Evolutionary conservation across 2,888 invertebrate genomes (phyloP).

Genomic region (Lobophora halterata): DNA sequence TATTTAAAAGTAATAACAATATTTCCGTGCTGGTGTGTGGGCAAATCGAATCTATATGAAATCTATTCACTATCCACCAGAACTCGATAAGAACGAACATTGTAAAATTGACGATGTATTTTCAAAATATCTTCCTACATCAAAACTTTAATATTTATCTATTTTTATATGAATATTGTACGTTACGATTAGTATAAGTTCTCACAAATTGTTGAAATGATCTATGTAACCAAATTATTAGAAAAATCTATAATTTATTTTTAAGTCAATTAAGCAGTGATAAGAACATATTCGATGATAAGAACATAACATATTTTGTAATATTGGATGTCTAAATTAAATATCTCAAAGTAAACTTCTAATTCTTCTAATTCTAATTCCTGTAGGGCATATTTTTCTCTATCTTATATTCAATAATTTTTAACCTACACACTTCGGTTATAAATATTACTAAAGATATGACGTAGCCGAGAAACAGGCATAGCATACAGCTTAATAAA

Average conservation of each 20-base stretch:
- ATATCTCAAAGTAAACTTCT: slow-evolving; percentile 16
- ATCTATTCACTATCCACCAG: too few relatives aligned
- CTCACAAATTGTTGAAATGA: slow-evolving; percentile 5
- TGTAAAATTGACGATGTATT: too few relatives aligned
- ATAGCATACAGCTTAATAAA: slow-evolving; percentile 52
- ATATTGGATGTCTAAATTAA: slow-evolving; percentile 38
- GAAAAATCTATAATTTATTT: slow-evolving; percentile 2
- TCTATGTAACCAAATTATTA: slow-evolving; percentile 5
- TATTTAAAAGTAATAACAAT: too few relatives aligned
- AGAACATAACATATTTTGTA: slow-evolving; percentile 36
- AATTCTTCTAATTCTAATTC: slow-evolving; percentile 26
- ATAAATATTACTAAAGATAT: slow-evolving; percentile 47
- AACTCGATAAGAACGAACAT: too few relatives aligned
- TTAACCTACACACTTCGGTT: slow-evolving; percentile 43
- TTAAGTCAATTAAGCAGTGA: slow-evolving; percentile 48
- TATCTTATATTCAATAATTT: slow-evolving; percentile 31
- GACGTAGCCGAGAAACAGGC: slow-evolving; percentile 46
- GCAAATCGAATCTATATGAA: too few relatives aligned
- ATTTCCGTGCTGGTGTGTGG: too few relatives aligned
- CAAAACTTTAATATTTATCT: too few relatives aligned
- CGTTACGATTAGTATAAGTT: slow-evolving; percentile 7
- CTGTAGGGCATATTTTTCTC: slow-evolving; percentile 28
- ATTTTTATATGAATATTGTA: slow-evolving; percentile 60
- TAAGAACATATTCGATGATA: too few relatives aligned
- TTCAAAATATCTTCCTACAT: too few relatives aligned